These are phyloP conservation scores for Hyles vespertilio DNA, from an alignment of 1,140 invertebrate genomes.

Conservation along the genomic window DNA sequence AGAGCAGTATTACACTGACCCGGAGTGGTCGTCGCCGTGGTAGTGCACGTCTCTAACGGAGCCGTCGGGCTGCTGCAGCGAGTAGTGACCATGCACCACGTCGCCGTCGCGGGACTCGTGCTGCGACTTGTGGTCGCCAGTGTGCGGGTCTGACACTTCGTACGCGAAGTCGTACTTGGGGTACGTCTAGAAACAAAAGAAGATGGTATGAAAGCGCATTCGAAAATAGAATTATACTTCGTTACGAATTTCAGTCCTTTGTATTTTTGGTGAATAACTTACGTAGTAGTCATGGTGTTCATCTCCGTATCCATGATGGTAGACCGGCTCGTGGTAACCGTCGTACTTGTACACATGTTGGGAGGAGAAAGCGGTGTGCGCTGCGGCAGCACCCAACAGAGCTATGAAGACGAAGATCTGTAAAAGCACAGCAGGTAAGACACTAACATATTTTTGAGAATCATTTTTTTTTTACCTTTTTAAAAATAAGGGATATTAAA, in stretches of 20 bases:
- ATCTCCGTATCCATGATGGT: slow-evolving; percentile 3
- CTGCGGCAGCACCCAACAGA: slow-evolving; percentile 13
- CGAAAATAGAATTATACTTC: background rate
- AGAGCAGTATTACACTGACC: slow-evolving; percentile 24
- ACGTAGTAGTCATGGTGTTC: slow-evolving; percentile 14
- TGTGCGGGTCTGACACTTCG: slow-evolving; percentile 71
- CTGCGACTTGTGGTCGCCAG: slow-evolving; percentile 53
- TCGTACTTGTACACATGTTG: slow-evolving; percentile 26
- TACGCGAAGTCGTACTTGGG: slow-evolving; percentile 74
- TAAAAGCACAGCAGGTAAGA: slow-evolving; percentile 9
- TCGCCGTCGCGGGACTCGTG: slow-evolving; percentile 54
- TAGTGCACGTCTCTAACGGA: slow-evolving; percentile 67
- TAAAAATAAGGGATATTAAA: no score
- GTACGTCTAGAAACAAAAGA: slow-evolving; percentile 30
- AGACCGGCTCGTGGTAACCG: slow-evolving; percentile 24
- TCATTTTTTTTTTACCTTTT: no score
- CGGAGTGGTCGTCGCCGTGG: slow-evolving; percentile 54
- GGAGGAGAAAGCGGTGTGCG: slow-evolving; percentile 20
- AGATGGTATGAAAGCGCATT: background rate
- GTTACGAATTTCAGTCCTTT: background rate
- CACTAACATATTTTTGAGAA: no score
- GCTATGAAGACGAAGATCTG: slow-evolving; percentile 28
- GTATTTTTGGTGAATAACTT: background rate
- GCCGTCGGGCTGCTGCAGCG: slow-evolving; percentile 64
- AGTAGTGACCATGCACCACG: slow-evolving; percentile 58